Evolutionary conservation across 1,140 invertebrate species (phyloP), one percentile per base, ranked within the genome.

Genomic region (Drosophila insularis): DNA sequence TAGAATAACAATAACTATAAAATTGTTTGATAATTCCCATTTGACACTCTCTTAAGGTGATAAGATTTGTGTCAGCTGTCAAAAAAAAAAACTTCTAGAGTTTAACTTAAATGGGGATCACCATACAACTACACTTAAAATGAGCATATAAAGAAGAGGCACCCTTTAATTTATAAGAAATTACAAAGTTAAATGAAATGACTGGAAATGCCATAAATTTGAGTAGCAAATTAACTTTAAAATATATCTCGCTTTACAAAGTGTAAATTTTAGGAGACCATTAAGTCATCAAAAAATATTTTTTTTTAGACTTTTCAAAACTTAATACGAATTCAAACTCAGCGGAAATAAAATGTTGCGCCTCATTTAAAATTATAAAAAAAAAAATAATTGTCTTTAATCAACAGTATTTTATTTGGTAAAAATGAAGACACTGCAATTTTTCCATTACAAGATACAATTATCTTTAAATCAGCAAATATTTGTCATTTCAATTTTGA

Each of bases 381-480:
- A 4, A 23, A 23, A 23, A 23, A 27, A 27, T 5, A 67, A 63
- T 71, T 50, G 7, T 19, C 6, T 50, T 50, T 11, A 46, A n/a
- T 46, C 14, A 2, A 46, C 1, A 19, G 14, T 46, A 7, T 50
- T 50, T 11, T 1, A 21, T 21, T 50, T 50, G 4, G 43, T 46
- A 71, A 67, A 59, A 40, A 5, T 50, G 17, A 31, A 71, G 21
- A 43, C 17, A 71, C n/a, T 2, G 27, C 40, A 54, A 55, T 54
- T 39, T 39, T 43, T 27, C 3, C 19, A 55, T 14, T 19, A n/a
- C 7, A 72, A 69, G 58, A 62, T 65, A 21, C 59, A 17, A 64
- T 53, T 58, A 63, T 63, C 71, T 64, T 60, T 79, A 78, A 71
- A 37, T 81, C 78, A 69, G 65, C 78, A 76, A 73, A 81, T 81